These are phyloP conservation scores for Catostomus latipinnis DNA, from an alignment of 2,797 vertebrate genomes.

Conservation along the genomic window DNA sequence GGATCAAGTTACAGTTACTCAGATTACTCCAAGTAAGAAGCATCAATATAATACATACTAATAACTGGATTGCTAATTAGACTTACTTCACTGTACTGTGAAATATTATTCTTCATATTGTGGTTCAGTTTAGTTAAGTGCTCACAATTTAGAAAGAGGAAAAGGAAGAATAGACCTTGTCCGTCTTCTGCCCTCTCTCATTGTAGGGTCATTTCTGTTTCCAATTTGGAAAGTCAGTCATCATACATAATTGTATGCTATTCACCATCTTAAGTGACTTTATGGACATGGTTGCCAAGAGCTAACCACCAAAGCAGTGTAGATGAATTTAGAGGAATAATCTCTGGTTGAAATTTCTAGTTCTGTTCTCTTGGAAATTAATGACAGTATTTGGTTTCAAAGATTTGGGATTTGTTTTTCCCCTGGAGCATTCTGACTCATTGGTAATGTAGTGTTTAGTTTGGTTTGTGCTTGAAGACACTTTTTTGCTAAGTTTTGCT, in stretches of 20 bases:
- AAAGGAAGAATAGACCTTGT: not conserved
- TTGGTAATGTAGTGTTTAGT: constrained; percentile 21
- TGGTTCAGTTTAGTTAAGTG: not conserved
- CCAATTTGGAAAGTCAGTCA: constrained; percentile 70
- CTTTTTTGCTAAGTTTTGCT: not conserved
- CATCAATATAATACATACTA: not conserved
- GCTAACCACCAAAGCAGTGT: constrained; percentile 63
- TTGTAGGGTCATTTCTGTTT: constrained; percentile 66
- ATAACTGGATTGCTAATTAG: not conserved
- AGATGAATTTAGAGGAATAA: constrained; percentile 60
- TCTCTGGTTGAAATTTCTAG: constrained; percentile 49
- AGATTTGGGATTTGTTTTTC: constrained; percentile 39
- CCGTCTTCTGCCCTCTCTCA: constrained; percentile 53
- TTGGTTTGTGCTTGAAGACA: constrained; percentile 17
- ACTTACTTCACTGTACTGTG: not conserved
- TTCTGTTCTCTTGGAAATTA: constrained; percentile 49
- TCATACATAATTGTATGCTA: constrained; percentile 76
- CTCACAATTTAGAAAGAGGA: not conserved
- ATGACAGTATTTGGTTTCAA: constrained; percentile 48
- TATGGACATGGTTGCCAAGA: constrained; percentile 66
- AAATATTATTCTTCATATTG: not conserved
- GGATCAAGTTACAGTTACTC: constrained; percentile 70
- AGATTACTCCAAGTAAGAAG: constrained; percentile 76
- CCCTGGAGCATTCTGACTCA: not conserved
- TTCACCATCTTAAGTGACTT: constrained; percentile 63